phyloP scores from a whole-genome alignment of 1,140 invertebrate genomes.

The Bombus waltoni region DNA sequence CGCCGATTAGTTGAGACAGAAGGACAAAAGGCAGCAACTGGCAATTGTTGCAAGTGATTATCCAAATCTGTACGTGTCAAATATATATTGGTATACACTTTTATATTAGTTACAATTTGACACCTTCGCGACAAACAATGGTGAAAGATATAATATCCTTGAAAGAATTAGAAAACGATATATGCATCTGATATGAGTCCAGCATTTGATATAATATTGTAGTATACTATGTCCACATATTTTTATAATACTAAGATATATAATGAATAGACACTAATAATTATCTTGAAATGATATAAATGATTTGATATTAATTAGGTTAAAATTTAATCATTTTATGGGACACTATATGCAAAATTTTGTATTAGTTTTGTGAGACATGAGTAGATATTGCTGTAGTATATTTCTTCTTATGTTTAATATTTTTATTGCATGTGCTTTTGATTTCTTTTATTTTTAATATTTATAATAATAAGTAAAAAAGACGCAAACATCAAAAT shows the following conservation, averaged over 20 bases:
- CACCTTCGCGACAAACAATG: conserved; percentile 59
- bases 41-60: conserved; percentile 97
- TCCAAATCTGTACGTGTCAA: conserved; percentile 82
- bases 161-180: conserved; percentile 52
- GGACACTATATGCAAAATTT: conserved; percentile 50
- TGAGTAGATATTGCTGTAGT: conserved; percentile 51
- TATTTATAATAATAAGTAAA: conserved; percentile 57
- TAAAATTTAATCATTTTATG: conserved; percentile 51
- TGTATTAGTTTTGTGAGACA: conserved; percentile 47
- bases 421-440: conserved; percentile 63
- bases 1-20: conserved; percentile 92
- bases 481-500: conserved; percentile 1
- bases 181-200: conserved; percentile 50
- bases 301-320: conserved; percentile 57
- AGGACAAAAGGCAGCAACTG: conserved; percentile 89
- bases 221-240: conserved; percentile 61
- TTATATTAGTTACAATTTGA: conserved; percentile 78
- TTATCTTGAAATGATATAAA: conserved; percentile 41
- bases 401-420: conserved; percentile 66
- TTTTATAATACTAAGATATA: conserved; percentile 63
- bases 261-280: conserved; percentile 39
- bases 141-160: conserved; percentile 43
- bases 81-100: conserved; percentile 80
- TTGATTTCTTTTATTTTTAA: conserved; percentile 47
- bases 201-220: conserved; percentile 59